Conservation (phyloP, 2,888 invertebrate genomes). For the Eupithecia tripunctaria region DNA sequence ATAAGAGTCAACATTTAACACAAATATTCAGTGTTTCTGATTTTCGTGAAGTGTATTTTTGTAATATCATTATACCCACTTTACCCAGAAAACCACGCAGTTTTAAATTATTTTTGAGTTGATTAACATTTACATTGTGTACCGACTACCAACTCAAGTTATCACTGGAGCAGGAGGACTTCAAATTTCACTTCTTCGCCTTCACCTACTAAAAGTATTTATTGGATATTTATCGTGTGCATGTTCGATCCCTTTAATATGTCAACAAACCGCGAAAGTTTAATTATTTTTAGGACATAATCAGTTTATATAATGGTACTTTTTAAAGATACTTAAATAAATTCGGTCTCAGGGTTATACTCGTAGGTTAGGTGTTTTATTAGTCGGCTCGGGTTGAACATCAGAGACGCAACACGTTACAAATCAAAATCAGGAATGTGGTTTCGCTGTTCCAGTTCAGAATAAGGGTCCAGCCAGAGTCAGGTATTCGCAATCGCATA, state of each 20-base stretch:
- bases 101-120: neutral
- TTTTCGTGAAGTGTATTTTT: neutral
- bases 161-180: neutral
- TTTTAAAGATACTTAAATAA: neutral
- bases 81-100: neutral
- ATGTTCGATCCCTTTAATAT: neutral
- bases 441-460: constrained; percentile 36
- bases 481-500: constrained; percentile 40
- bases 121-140: neutral
- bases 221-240: neutral
- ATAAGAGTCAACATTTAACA: neutral
- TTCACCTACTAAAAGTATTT: neutral
- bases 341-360: constrained; percentile 9
- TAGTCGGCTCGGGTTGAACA: constrained; percentile 22
- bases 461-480: constrained; percentile 29
- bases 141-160: neutral
- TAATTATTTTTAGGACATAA: neutral
- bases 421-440: constrained; percentile 43
- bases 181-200: too few relatives aligned
- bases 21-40: neutral
- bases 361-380: constrained; percentile 23
- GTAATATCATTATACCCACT: neutral
- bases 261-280: neutral
- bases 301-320: neutral
- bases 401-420: constrained; percentile 31